Evolutionary conservation across 2,113 vertebrate species (phyloP), one percentile per base, ranked within the genome.

Genomic region (Macquaria ambigua): DNA sequence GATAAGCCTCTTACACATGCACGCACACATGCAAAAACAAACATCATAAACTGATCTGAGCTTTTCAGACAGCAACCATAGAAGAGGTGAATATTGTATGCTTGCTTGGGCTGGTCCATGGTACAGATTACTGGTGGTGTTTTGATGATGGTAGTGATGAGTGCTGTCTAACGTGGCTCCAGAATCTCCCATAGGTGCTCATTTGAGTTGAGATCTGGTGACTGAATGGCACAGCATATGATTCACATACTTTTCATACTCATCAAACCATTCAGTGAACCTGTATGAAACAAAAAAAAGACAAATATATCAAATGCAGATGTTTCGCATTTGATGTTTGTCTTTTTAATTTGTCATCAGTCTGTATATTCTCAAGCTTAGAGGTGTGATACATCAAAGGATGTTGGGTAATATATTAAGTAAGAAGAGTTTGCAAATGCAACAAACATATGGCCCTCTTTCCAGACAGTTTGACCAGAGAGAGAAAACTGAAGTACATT

Each of bases 1-100:
- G 61, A 73, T 93, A 92, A 92, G 79, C 90, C 68, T 87, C 86
- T 90, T 84, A 87, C 31, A 81, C 34, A n/a, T 64, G 73, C 75
- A 78, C 74, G 20, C 75, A 74, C 72, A 80, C 53, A 59, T 7
- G 61, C 52, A 55, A 12, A 41, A 63, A 16, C 34, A 63, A 71
- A 75, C 64, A 77, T 59, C 46, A 73, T 72, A 23, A 81, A 75
- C 34, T 62, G 61, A 56, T 63, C 34, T 39, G n/a, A 67, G 62
- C 53, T 66, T 6, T 16, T 61, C 28, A 31, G 28, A 31, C 53
- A 63, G 37, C n/a, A 16, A 7, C 9, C n/a, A 18, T 1, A 46
- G 14, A 23, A 39, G 15, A 8, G n/a, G 9, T 18, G 41, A 52
- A 4, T 48, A 6, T 58, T 75, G 18, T 14, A 5, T 31, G 28